These are phyloP conservation scores for Philonicus albiceps DNA, from an alignment of 2,888 invertebrate genomes.

Conservation along the genomic window DNA sequence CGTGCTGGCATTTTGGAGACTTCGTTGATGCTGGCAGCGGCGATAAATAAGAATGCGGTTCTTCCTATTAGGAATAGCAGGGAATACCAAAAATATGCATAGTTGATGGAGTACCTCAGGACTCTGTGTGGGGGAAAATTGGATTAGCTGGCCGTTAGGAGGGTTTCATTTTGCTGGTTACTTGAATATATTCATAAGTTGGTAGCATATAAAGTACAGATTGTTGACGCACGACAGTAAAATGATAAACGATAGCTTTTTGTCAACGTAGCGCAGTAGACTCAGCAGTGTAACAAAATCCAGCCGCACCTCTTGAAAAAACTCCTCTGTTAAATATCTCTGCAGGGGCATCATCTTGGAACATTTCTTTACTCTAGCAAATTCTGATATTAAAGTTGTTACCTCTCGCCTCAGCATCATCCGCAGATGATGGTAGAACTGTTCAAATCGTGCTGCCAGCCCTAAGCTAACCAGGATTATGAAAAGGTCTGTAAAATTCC, in stretches of 20 bases:
- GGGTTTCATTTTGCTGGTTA: conserved; percentile 49
- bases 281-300: conserved; percentile 66
- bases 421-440: conserved; percentile 65
- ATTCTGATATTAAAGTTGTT: neutral
- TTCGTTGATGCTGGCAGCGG: conserved; percentile 68
- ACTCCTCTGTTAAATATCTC: conserved; percentile 20
- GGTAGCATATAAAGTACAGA: conserved; percentile 69
- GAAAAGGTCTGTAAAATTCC: conserved; percentile 79
- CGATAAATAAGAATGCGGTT: conserved; percentile 67
- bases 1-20: conserved; percentile 61
- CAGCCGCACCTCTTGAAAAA: conserved; percentile 54
- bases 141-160: conserved; percentile 15
- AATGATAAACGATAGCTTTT: conserved; percentile 65
- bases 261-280: conserved; percentile 65
- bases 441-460: conserved; percentile 70
- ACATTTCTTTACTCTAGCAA: neutral
- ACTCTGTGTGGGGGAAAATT: conserved; percentile 52
- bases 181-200: conserved; percentile 67
- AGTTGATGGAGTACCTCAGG: conserved; percentile 60
- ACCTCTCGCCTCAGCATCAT: neutral
- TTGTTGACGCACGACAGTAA: conserved; percentile 68
- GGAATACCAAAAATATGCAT: conserved; percentile 68
- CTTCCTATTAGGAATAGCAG: conserved; percentile 67
- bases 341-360: neutral
- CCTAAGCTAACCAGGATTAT: conserved; percentile 77